Conservation (phyloP, 2,797 vertebrate species). For the Cottoperca gobio region DNA sequence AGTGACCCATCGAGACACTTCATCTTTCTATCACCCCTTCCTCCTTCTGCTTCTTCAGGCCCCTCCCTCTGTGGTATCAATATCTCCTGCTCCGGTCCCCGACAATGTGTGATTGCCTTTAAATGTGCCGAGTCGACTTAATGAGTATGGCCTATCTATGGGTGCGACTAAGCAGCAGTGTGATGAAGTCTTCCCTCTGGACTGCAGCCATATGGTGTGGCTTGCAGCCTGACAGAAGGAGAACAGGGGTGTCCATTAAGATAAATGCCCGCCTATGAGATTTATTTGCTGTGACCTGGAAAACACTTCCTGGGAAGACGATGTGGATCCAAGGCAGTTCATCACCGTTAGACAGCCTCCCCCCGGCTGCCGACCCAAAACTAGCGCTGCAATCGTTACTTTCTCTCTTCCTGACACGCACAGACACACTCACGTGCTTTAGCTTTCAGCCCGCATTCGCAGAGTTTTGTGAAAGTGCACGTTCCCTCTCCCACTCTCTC, state of each 20-base stretch:
- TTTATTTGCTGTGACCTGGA: conserved; percentile 83
- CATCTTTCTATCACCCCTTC: conserved; percentile 49
- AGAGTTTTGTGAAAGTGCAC: conserved; percentile 47
- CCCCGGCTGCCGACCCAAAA: conserved; percentile 82
- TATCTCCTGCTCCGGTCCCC: conserved; percentile 26
- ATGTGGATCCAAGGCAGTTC: conserved; percentile 81
- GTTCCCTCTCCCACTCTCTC: conserved; percentile 32
- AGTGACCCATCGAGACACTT: conserved; percentile 54
- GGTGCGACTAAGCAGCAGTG: conserved; percentile 69
- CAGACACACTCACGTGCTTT: conserved; percentile 31
- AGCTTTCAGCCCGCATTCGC: conserved; percentile 23
- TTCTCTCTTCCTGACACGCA: conserved; percentile 49
- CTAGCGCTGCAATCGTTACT: conserved; percentile 64
- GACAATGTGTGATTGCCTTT: conserved; percentile 62
- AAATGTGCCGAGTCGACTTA: conserved; percentile 78
- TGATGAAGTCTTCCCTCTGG: conserved; percentile 83
- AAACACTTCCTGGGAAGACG: conserved; percentile 82
- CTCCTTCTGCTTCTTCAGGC: conserved; percentile 2
- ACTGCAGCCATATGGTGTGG: conserved; percentile 81
- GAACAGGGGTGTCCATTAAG: conserved; percentile 84
- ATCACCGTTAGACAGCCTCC: conserved; percentile 82
- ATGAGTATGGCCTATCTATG: conserved; percentile 75
- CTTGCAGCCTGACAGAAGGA: conserved; percentile 83
- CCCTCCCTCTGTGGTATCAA: conserved; percentile 22
- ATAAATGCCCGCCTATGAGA: conserved; percentile 83